phyloP scores from a whole-genome alignment of 2,888 invertebrate genomes.

The Ariolimax columbianus region DNA sequence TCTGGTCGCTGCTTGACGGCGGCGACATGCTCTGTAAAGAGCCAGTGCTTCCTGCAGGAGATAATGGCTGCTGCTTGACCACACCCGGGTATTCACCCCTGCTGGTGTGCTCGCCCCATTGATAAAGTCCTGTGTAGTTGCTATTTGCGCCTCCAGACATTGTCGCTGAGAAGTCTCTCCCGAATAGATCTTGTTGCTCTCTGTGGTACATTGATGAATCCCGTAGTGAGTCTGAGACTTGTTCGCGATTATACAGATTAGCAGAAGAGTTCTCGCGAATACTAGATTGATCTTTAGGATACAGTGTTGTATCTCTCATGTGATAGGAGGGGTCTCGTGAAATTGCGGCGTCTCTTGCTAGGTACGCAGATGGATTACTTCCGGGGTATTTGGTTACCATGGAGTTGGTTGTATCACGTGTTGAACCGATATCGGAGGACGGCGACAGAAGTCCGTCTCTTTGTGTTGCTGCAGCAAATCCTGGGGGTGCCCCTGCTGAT shows the following conservation, averaged over 20 bases:
- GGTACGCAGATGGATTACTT: constrained; percentile 26
- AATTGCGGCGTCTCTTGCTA: constrained; percentile 1
- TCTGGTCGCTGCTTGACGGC: constrained; percentile 71
- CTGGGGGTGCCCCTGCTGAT: constrained; percentile 4
- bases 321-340: constrained; percentile 33
- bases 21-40: constrained; percentile 75
- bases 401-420: constrained; percentile 1
- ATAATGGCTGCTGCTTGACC: constrained; percentile 73
- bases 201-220: constrained; percentile 33
- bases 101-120: constrained; percentile 33
- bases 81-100: constrained; percentile 52
- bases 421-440: constrained; percentile 6
- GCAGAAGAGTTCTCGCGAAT: constrained; percentile 13
- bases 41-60: constrained; percentile 75
- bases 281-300: constrained; percentile 15
- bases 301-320: constrained; percentile 38
- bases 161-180: constrained; percentile 55
- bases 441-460: constrained; percentile 37
- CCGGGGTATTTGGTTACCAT: constrained; percentile 42
- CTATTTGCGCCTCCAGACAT: constrained; percentile 16
- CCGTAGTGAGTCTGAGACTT: constrained; percentile 1
- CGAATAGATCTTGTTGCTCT: constrained; percentile 58
- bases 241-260: neutral
- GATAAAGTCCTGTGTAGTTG: constrained; percentile 30
- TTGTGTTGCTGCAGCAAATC: neutral